phyloP scores from a whole-genome alignment of 2,797 vertebrate genomes.

The Harpagifer antarcticus region DNA sequence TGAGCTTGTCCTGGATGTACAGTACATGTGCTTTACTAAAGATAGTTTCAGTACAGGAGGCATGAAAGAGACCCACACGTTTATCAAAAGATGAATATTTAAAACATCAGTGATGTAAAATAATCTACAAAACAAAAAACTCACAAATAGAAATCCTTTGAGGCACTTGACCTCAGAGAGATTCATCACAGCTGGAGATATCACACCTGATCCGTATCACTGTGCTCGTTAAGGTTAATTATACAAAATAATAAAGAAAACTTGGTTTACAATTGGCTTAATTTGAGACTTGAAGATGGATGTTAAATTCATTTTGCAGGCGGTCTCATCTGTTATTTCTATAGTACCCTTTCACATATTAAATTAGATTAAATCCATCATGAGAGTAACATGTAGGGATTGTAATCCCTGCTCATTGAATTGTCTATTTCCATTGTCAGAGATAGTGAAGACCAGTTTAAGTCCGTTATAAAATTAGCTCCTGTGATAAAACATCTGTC shows the following conservation, averaged over 20 bases:
- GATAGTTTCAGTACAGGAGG: conserved; percentile 64
- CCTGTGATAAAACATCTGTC: neutral
- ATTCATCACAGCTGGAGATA: neutral
- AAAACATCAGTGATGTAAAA: conserved; percentile 41
- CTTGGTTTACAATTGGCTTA: too few species aligned
- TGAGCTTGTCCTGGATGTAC: conserved; percentile 67
- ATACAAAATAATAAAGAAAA: neutral
- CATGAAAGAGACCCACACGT: conserved; percentile 26
- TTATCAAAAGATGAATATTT: conserved; percentile 47
- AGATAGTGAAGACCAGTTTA: neutral
- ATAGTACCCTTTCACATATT: neutral
- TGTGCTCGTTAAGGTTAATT: neutral
- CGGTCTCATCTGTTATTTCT: too few species aligned
- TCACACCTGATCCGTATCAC: neutral
- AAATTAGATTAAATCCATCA: conserved; percentile 6
- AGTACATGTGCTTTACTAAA: conserved; percentile 64
- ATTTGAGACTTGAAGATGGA: too few species aligned
- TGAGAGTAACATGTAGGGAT: neutral
- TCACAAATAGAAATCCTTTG: conserved; percentile 51
- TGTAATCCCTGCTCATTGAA: neutral
- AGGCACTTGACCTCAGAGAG: conserved; percentile 56
- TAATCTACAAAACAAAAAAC: conserved; percentile 35
- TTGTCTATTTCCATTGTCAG: neutral
- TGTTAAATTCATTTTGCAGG: too few species aligned
- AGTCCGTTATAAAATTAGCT: neutral